A percentile compares a stretch with the other conserved stretches of the same genome.
Conservation (phyloP, 2,797 vertebrate genomes). For the Anas bahamensis region DNA sequence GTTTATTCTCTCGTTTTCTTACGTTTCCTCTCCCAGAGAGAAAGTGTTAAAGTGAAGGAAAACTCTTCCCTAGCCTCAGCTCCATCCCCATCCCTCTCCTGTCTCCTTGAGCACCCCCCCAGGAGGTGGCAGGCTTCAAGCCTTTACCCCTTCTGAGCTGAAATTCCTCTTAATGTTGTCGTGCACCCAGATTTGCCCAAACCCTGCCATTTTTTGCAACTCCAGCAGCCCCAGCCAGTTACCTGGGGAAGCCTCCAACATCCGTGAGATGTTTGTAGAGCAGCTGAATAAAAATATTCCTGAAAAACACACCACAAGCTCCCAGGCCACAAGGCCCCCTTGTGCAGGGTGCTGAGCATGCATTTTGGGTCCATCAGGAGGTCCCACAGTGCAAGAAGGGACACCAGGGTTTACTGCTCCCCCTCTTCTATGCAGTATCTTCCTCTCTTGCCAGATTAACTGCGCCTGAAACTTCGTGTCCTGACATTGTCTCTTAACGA, state of each 20-base stretch:
- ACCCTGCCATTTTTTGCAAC: not conserved
- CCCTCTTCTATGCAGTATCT: not conserved
- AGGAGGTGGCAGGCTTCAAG: not conserved
- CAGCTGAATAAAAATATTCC: not conserved
- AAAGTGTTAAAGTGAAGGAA: not conserved
- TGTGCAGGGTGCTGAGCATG: not conserved
- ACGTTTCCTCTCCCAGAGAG: not conserved
- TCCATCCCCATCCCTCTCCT: not conserved
- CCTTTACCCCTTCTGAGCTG: not conserved
- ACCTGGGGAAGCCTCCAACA: not conserved
- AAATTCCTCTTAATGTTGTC: not conserved
- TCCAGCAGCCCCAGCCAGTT: not conserved
- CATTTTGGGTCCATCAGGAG: not conserved
- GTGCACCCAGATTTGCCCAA: not conserved
- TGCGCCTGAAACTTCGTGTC: not conserved
- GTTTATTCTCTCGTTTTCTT: not conserved
- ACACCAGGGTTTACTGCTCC: not conserved
- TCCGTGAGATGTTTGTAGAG: not conserved
- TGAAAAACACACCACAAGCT: not conserved
- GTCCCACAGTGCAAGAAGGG: not conserved
- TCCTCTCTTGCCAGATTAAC: not conserved
- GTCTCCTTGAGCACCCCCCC: not conserved
- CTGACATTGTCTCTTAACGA: not conserved
- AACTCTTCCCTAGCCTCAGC: not conserved
- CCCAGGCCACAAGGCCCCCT: rapidly evolving